These are phyloP conservation scores for Papilio elwesi DNA, from an alignment of 2,888 invertebrate genomes.

Conservation along the genomic window DNA sequence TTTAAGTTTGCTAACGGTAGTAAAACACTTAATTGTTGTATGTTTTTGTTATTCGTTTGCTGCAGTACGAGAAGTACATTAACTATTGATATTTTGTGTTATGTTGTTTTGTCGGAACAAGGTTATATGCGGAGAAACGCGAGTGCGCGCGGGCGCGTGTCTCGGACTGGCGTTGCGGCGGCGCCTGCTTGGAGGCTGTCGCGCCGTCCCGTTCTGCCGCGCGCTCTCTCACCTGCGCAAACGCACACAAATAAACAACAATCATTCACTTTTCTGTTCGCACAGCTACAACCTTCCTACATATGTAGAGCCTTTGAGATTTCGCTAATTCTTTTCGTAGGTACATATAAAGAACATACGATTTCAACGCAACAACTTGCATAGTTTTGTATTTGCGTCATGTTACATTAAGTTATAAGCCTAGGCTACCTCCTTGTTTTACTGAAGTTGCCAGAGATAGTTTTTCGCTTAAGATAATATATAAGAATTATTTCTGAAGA, in stretches of 20 bases:
- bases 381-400: background rate
- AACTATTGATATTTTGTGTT: slow-evolving; percentile 50
- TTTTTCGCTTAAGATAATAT: too few relatives aligned
- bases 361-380: slow-evolving; percentile 17
- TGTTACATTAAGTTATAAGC: background rate
- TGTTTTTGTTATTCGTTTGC: slow-evolving; percentile 39
- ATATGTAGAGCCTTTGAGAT: slow-evolving; percentile 34
- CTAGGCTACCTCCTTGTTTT: too few relatives aligned
- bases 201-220: slow-evolving; percentile 67
- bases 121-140: slow-evolving; percentile 56
- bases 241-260: slow-evolving; percentile 47
- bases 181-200: slow-evolving; percentile 68
- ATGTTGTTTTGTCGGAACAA: slow-evolving; percentile 62
- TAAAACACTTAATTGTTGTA: slow-evolving; percentile 31
- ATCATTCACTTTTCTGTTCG: slow-evolving; percentile 49
- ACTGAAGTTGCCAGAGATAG: too few relatives aligned
- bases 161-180: slow-evolving; percentile 62
- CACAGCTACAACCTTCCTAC: slow-evolving; percentile 38
- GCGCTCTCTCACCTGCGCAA: slow-evolving; percentile 63
- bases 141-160: slow-evolving; percentile 72
- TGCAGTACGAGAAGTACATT: slow-evolving; percentile 35
- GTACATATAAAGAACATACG: slow-evolving; percentile 9
- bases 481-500: too few relatives aligned
- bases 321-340: slow-evolving; percentile 42
- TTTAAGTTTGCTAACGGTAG: slow-evolving; percentile 40